These are phyloP conservation scores for Luperina nickerlii DNA, from an alignment of 2,888 invertebrate genomes.

Conservation along the genomic window DNA sequence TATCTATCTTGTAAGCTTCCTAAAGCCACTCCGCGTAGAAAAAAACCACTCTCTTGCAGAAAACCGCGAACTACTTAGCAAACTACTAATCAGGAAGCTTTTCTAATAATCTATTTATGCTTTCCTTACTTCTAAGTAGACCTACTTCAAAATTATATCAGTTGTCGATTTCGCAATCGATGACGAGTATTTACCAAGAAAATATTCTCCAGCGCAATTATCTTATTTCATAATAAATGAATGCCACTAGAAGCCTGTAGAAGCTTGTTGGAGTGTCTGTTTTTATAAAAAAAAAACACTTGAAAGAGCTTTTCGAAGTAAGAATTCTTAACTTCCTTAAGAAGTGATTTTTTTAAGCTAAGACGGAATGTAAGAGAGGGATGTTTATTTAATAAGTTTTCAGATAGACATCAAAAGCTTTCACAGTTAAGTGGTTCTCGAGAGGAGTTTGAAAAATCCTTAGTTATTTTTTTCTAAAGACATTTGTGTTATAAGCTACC, in stretches of 20 bases:
- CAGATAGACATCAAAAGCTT: constrained; percentile 18
- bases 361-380: neutral
- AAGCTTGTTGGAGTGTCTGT: neutral
- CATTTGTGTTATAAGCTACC: neutral
- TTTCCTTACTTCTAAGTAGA: constrained; percentile 27
- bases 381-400: neutral
- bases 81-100: constrained; percentile 28
- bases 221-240: constrained; percentile 32
- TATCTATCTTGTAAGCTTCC: neutral
- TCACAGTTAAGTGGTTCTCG: neutral
- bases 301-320: neutral
- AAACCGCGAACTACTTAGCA: constrained; percentile 19
- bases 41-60: neutral
- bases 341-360: neutral
- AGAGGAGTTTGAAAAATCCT: neutral
- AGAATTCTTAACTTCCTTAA: neutral
- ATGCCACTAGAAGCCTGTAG: constrained; percentile 10
- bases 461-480: neutral
- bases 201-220: constrained; percentile 19
- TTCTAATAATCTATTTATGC: constrained; percentile 27
- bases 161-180: constrained; percentile 17
- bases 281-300: neutral
- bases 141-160: constrained; percentile 10
- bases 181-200: constrained; percentile 12
- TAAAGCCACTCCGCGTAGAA: constrained; percentile 3